Evolutionary conservation across 2,797 vertebrate species (phyloP).

Genomic region (Pantherophis alleghaniensis): DNA sequence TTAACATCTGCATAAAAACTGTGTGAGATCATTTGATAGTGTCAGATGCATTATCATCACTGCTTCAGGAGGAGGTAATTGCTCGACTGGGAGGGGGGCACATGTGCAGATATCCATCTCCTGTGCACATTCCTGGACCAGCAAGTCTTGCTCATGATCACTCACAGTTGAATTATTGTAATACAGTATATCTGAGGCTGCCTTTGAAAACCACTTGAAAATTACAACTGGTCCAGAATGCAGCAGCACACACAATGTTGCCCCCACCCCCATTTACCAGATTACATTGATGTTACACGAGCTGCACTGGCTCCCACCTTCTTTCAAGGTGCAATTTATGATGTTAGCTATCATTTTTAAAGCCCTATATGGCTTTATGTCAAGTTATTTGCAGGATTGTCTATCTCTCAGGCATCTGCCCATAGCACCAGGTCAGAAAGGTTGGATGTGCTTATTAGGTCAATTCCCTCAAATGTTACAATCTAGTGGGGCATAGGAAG

Average conservation of each 20-base stretch:
- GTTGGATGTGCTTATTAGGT: neutral
- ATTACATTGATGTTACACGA: neutral
- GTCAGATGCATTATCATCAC: neutral
- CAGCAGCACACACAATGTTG: neutral
- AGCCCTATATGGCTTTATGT: too few relatives aligned
- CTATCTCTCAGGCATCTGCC: neutral
- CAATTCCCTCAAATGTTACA: neutral
- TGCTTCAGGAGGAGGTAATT: neutral
- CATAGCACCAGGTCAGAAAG: neutral
- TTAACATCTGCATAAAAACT: neutral
- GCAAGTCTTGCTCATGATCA: neutral
- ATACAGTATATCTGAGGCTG: neutral
- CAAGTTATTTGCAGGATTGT: neutral
- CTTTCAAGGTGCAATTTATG: neutral
- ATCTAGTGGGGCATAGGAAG: neutral
- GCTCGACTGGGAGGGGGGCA: too few relatives aligned
- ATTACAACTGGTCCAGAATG: neutral
- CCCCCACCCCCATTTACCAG: neutral
- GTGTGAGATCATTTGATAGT: neutral
- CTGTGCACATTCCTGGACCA: neutral
- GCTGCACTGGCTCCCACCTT: neutral
- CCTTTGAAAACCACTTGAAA: neutral
- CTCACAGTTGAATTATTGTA: neutral
- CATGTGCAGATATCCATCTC: neutral
- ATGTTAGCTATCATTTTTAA: neutral